These are phyloP conservation scores for Platanista minor DNA, from an alignment of 2,113 vertebrate genomes.

Conservation along the genomic window DNA sequence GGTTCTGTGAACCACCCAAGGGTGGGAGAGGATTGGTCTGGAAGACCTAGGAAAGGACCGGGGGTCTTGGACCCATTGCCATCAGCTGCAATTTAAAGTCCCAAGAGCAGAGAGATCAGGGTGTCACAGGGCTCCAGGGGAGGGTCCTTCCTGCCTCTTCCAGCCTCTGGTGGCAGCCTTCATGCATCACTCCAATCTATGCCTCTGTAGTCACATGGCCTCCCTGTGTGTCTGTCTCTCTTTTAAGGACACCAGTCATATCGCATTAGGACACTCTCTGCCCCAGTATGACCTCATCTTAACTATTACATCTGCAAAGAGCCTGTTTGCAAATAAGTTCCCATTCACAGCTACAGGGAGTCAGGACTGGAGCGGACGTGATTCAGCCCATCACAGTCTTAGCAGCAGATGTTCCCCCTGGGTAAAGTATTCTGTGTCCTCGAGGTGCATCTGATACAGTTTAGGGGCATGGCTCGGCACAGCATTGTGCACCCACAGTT, in stretches of 20 bases:
- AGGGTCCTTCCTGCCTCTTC: background rate
- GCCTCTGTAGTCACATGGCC: background rate
- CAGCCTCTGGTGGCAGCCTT: background rate
- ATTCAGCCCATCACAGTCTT: background rate
- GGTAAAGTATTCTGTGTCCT: background rate
- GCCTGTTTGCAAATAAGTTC: background rate
- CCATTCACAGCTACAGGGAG: background rate
- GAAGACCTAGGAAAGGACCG: background rate
- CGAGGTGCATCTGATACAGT: background rate
- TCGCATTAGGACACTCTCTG: background rate
- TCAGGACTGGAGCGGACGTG: background rate
- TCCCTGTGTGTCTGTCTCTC: background rate
- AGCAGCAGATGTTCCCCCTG: background rate
- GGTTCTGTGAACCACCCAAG: accelerated
- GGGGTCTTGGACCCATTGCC: background rate
- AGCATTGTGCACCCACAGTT: background rate
- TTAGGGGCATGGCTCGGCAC: too few relatives aligned
- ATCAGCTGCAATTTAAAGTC: background rate
- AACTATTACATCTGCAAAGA: background rate
- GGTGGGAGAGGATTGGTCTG: background rate
- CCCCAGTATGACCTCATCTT: background rate
- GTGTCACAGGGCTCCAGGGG: background rate
- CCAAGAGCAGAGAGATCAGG: background rate
- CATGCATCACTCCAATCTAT: background rate
- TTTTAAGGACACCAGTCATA: background rate